phyloP scores from a whole-genome alignment of 2,797 vertebrate genomes.

The Dermochelys coriacea region DNA sequence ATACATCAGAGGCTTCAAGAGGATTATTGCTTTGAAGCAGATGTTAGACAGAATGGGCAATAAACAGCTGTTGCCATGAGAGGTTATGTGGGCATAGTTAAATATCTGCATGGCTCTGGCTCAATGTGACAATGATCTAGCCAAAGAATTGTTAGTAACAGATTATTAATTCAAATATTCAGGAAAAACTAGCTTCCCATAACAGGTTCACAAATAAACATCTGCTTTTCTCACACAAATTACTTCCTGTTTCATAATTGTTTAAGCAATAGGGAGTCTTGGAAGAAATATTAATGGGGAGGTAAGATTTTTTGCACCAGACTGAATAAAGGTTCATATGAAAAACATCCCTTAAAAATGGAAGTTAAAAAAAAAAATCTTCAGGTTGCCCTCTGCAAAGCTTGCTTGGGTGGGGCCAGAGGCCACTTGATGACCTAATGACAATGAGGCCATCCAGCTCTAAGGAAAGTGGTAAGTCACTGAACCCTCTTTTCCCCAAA shows the following conservation, averaged over 20 bases:
- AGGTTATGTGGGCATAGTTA: conserved; percentile 48
- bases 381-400: neutral
- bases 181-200: conserved; percentile 38
- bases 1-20: conserved; percentile 35
- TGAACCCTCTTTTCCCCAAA: neutral
- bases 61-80: conserved; percentile 65
- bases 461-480: neutral
- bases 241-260: neutral
- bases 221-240: neutral
- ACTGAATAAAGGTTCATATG: neutral
- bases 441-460: neutral
- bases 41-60: conserved; percentile 71
- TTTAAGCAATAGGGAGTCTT: conserved; percentile 1
- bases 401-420: neutral
- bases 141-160: conserved; percentile 38
- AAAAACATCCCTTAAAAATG: neutral
- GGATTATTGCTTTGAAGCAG: conserved; percentile 66
- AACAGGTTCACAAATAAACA: neutral
- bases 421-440: neutral
- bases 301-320: neutral
- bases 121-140: conserved; percentile 55
- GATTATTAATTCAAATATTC: conserved; percentile 20
- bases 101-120: conserved; percentile 47
- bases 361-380: neutral
- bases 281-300: conserved; percentile 20